Evolutionary conservation across 1,140 invertebrate genomes (phyloP).

Genomic region (Diorhabda sublineata): DNA sequence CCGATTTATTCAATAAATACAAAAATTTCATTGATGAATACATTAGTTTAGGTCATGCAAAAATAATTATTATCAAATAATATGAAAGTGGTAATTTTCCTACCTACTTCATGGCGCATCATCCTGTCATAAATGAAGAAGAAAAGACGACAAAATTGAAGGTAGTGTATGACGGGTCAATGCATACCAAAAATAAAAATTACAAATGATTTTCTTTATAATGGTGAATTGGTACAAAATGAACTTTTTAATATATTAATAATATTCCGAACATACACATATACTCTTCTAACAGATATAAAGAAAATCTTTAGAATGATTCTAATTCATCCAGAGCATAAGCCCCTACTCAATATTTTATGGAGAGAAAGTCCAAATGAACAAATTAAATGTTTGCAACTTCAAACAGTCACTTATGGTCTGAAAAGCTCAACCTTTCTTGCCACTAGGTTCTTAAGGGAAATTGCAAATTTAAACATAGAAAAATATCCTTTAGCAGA

Average conservation of each 20-base stretch:
- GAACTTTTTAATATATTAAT: slow-evolving; percentile 22
- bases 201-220: slow-evolving; percentile 41
- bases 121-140: no score
- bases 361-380: neutral
- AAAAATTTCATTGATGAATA: slow-evolving; percentile 2
- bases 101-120: no score
- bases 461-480: slow-evolving; percentile 13
- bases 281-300: slow-evolving; percentile 16
- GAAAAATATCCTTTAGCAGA: slow-evolving; percentile 27
- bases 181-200: slow-evolving; percentile 35
- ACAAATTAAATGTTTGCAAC: slow-evolving; percentile 8
- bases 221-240: slow-evolving; percentile 25
- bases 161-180: slow-evolving; percentile 31
- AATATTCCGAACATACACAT: slow-evolving; percentile 11
- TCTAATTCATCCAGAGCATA: slow-evolving; percentile 6
- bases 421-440: slow-evolving; percentile 6
- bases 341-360: neutral
- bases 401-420: slow-evolving; percentile 19
- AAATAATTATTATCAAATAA: neutral
- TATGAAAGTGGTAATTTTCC: no score
- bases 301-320: slow-evolving; percentile 20
- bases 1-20: neutral
- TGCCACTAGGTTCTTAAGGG: slow-evolving; percentile 16
- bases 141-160: neutral
- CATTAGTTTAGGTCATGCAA: neutral